Percentiles rank a stretch among this genome's conserved stretches.
Conservation (phyloP, 2,888 invertebrate genomes). For the Laspeyria flexula region DNA sequence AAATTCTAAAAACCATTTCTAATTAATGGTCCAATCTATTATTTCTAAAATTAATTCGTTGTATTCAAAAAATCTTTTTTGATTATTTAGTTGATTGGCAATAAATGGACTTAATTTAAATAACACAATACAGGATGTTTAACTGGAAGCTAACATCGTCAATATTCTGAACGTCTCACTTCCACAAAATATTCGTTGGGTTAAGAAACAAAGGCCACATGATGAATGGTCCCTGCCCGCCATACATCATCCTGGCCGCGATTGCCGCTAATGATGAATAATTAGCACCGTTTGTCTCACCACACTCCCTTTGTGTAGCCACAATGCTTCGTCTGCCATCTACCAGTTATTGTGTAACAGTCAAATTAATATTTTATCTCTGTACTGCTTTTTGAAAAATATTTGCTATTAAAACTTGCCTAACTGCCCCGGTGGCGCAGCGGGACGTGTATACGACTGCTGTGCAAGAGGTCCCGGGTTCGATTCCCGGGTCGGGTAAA, state of each 20-base stretch:
- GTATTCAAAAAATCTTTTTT: no score
- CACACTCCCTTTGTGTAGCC: constrained; percentile 56
- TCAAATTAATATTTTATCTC: constrained; percentile 43
- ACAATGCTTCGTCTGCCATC: constrained; percentile 40
- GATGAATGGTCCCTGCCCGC: constrained; percentile 57
- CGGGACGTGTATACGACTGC: no score
- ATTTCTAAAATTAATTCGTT: no score
- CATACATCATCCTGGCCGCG: constrained; percentile 59
- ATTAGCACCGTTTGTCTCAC: constrained; percentile 67
- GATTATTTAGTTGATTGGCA: no score
- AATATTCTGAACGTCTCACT: constrained; percentile 18
- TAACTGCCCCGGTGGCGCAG: no score
- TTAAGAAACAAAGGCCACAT: constrained; percentile 54
- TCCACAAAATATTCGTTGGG: constrained; percentile 32
- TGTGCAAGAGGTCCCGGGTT: no score
- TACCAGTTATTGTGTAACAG: constrained; percentile 48
- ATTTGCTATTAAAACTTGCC: constrained; percentile 6
- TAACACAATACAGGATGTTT: constrained; percentile 2
- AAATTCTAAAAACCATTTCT: no score
- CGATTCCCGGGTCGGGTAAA: no score
- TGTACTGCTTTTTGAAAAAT: constrained; percentile 20
- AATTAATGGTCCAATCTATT: no score
- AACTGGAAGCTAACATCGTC: background rate
- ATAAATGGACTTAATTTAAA: no score
- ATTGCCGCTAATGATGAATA: constrained; percentile 72